phyloP scores from a whole-genome alignment of 2,797 vertebrate species.

The Euthynnus affinis region DNA sequence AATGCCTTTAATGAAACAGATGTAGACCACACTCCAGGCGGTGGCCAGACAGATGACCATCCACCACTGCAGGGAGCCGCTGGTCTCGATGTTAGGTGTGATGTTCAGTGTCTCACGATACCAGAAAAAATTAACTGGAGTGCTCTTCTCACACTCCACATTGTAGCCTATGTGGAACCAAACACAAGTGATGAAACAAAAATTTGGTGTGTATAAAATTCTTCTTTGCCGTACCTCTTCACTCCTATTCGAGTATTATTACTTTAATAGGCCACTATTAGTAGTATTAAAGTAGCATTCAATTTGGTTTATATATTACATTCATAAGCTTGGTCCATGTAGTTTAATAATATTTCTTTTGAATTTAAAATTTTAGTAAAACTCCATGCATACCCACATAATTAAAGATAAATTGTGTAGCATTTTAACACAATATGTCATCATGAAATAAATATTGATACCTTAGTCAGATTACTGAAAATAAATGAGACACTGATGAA shows the following conservation, averaged over 20 bases:
- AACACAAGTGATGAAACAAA: background rate
- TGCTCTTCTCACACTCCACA: slow-evolving; percentile 88
- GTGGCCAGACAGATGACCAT: slow-evolving; percentile 86
- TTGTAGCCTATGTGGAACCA: slow-evolving; percentile 76
- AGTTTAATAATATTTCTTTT: no score
- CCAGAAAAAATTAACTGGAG: slow-evolving; percentile 93
- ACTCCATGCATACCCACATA: no score
- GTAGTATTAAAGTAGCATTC: background rate
- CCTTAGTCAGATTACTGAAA: background rate
- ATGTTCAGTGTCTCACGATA: slow-evolving; percentile 93
- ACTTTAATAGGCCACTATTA: no score
- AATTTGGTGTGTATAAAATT: no score
- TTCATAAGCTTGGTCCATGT: background rate
- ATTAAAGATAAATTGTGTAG: background rate
- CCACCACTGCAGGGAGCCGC: slow-evolving; percentile 88
- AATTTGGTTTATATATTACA: background rate
- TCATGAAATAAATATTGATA: background rate
- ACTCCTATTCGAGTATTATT: no score
- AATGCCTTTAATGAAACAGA: slow-evolving; percentile 92
- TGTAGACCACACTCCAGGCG: slow-evolving; percentile 89
- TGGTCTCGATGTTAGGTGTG: slow-evolving; percentile 78
- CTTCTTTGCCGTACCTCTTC: no score
- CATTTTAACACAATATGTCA: background rate
- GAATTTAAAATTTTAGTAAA: no score
- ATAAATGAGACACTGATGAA: background rate